These are phyloP conservation scores for Eueremaeus valkanovi DNA, from an alignment of 2,888 invertebrate species.

Conservation along the genomic window DNA sequence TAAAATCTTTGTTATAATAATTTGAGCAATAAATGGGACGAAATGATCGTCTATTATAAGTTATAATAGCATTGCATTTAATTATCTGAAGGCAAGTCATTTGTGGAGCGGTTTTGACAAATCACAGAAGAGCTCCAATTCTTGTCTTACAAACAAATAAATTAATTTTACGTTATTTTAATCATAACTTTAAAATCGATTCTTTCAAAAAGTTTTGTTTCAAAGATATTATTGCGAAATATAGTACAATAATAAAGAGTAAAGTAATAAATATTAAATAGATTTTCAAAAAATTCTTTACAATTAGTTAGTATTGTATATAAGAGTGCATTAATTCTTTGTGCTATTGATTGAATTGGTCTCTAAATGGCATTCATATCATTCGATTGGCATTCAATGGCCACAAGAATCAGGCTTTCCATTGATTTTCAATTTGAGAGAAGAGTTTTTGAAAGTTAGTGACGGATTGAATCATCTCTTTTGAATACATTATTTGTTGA, in stretches of 20 bases:
- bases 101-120: conserved; percentile 9
- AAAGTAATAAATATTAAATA: conserved; percentile 12
- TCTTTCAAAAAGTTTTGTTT: background rate
- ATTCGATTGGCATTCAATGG: conserved; percentile 19
- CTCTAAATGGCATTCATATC: background rate
- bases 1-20: background rate
- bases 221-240: conserved; percentile 17
- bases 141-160: background rate
- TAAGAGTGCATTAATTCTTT: background rate
- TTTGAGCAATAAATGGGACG: conserved; percentile 25
- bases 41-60: conserved; percentile 14
- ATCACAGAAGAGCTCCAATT: conserved; percentile 28
- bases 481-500: too few relatives aligned
- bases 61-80: conserved; percentile 6
- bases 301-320: background rate
- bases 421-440: background rate
- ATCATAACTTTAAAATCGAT: background rate
- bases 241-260: background rate
- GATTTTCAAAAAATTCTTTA: too few relatives aligned
- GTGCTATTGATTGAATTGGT: conserved; percentile 7
- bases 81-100: conserved; percentile 8
- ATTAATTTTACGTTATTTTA: too few relatives aligned
- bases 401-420: background rate
- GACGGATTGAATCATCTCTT: too few relatives aligned
- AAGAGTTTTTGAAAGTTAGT: background rate